Percentiles rank a stretch among this genome's conserved stretches.
Evolutionary conservation across 2,888 invertebrate genomes (phyloP).

Genomic region (Drymonia ruficornis): DNA sequence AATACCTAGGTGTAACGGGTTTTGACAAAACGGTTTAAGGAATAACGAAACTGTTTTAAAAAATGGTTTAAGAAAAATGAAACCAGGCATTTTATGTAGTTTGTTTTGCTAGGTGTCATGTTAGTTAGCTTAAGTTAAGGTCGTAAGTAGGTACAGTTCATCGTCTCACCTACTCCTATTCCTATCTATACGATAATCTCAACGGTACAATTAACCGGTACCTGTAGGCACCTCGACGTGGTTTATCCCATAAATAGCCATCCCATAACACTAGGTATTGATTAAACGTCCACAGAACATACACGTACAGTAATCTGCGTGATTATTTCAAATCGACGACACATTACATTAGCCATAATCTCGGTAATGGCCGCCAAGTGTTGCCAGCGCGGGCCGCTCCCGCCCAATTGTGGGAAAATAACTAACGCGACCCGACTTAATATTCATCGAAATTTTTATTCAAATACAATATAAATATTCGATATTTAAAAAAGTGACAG

Average conservation of each 20-base stretch:
- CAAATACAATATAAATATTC: conserved; percentile 29
- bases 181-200: no score
- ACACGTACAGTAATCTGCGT: conserved; percentile 69
- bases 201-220: no score
- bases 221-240: background rate
- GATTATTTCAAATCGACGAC: conserved; percentile 82
- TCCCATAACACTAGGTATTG: conserved; percentile 51
- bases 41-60: no score
- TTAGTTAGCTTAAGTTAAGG: no score
- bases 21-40: no score
- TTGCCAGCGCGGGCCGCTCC: conserved; percentile 56
- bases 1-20: no score
- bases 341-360: conserved; percentile 81
- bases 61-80: no score
- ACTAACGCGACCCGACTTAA: conserved; percentile 29
- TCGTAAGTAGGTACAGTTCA: no score
- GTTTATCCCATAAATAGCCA: conserved; percentile 30
- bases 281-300: conserved; percentile 67
- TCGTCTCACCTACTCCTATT: no score
- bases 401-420: conserved; percentile 55
- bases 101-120: no score
- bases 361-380: conserved; percentile 70
- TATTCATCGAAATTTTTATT: conserved; percentile 35
- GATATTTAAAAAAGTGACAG: conserved; percentile 36
- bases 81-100: no score